Conservation (phyloP, 1,140 invertebrate genomes). For the Thaumatotibia leucotreta region DNA sequence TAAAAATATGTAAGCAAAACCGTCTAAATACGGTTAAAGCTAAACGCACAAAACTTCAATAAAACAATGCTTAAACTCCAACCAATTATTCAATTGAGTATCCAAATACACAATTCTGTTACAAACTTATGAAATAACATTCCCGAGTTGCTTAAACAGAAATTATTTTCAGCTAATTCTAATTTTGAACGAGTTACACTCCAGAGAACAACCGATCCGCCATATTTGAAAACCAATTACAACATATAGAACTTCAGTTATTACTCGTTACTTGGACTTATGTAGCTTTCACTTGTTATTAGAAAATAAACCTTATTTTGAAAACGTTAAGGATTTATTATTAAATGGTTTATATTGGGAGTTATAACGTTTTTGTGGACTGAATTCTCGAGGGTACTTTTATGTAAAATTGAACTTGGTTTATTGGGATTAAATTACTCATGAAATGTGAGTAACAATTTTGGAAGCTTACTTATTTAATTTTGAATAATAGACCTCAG, state of each 20-base stretch:
- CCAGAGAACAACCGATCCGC: not conserved
- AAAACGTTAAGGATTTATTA: not conserved
- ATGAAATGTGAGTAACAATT: not conserved
- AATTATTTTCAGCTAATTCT: not conserved
- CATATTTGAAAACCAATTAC: not conserved
- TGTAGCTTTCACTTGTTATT: not conserved
- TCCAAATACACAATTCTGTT: not conserved
- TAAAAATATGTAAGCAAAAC: too few species aligned
- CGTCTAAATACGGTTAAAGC: too few species aligned
- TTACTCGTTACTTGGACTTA: not conserved
- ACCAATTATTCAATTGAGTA: not conserved
- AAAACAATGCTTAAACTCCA: too few species aligned
- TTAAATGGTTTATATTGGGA: not conserved
- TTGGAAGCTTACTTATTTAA: not conserved
- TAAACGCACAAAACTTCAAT: too few species aligned
- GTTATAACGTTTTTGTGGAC: not conserved
- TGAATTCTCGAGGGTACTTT: not conserved
- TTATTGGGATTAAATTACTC: not conserved
- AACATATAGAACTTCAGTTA: not conserved
- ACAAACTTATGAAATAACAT: not conserved
- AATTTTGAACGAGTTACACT: not conserved
- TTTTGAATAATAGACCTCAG: not conserved
- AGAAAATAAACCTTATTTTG: not conserved
- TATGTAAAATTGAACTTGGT: not conserved
- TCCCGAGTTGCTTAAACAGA: not conserved